phyloP scores from a whole-genome alignment of 2,113 vertebrate species.

The Anas platyrhynchos region DNA sequence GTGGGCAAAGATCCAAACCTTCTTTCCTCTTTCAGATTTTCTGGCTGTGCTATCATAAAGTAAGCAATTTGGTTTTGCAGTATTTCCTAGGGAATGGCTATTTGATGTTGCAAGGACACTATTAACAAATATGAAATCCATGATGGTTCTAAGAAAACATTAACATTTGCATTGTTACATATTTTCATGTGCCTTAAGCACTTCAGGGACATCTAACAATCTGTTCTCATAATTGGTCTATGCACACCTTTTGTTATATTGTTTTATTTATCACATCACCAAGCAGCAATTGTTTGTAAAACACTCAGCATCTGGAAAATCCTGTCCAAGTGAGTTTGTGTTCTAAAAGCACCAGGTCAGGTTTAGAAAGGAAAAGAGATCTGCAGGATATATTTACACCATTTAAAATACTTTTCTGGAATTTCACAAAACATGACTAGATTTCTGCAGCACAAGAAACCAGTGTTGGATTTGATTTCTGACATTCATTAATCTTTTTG shows the following conservation, averaged over 20 bases:
- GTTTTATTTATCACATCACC: background rate
- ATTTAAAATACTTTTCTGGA: background rate
- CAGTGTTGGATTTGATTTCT: background rate
- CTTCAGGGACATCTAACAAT: background rate
- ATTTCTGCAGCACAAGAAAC: background rate
- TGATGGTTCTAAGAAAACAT: background rate
- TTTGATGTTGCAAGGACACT: background rate
- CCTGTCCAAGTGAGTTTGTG: background rate
- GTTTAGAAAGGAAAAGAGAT: background rate
- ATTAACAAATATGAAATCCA: background rate
- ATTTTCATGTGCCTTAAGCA: constrained; percentile 15
- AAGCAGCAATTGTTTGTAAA: background rate
- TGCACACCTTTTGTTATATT: background rate
- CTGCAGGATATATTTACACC: background rate
- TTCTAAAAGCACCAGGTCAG: background rate
- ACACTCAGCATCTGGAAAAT: background rate
- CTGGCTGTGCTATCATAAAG: background rate
- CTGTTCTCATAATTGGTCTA: background rate
- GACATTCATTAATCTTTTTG: background rate
- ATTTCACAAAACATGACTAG: background rate
- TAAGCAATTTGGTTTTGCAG: background rate
- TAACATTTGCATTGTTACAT: background rate
- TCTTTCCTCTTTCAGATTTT: background rate
- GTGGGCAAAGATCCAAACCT: background rate
- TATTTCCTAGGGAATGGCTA: background rate